Percentiles rank a stretch among this genome's conserved stretches.
Evolutionary conservation across 2,113 vertebrate species (phyloP).

Genomic region (Tinamus guttatus): DNA sequence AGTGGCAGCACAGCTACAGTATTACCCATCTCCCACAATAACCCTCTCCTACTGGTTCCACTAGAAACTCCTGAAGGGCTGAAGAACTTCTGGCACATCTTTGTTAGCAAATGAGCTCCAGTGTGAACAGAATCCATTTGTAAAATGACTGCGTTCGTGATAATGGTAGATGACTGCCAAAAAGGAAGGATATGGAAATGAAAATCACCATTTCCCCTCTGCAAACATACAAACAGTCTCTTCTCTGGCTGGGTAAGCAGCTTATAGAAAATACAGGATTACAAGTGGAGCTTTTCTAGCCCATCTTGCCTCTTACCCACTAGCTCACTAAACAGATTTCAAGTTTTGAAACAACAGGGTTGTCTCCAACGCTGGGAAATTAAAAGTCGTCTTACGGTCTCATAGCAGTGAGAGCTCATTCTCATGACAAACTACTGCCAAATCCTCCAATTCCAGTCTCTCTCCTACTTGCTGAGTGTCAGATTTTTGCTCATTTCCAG

Average conservation of each 20-base stretch:
- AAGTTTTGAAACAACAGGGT: not conserved
- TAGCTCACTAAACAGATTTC: not conserved
- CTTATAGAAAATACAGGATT: slow-evolving; percentile 8
- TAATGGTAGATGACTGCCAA: not conserved
- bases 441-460: not conserved
- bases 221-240: not conserved
- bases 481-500: not conserved
- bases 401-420: not conserved
- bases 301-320: not conserved
- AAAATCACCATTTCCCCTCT: not conserved
- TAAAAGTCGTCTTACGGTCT: not conserved
- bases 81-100: not conserved
- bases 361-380: not conserved
- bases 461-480: not conserved
- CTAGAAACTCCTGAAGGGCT: not conserved
- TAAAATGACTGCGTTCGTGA: not conserved
- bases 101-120: not conserved
- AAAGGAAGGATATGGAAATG: slow-evolving; percentile 3
- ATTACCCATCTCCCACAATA: not conserved
- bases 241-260: not conserved
- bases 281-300: not conserved
- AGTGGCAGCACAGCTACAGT: not conserved
- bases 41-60: not conserved
- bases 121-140: not conserved
- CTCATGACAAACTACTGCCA: not conserved